Base-by-base conservation (phyloP, 2,113 vertebrate genomes). In the Nannobrachium achirus region DNA sequence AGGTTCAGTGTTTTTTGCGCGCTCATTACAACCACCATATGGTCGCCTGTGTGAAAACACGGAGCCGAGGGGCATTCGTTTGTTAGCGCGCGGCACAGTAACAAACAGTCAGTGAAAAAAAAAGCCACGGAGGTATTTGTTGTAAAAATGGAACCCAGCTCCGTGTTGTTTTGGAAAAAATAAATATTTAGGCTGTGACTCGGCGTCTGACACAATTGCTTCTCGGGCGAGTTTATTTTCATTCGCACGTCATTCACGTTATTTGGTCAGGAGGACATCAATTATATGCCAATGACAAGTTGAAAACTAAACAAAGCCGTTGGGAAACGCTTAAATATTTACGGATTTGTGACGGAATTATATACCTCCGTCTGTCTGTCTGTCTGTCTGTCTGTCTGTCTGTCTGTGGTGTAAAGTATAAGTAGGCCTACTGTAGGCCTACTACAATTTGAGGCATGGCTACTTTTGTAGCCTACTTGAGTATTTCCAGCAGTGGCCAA, bases 11-110 rank as follows among this genome's bases (percentile, higher is more conserved):
- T 78, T 67, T 78, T 67, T 66, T 73, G 79, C 70, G 75, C 79
- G 83, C 89, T 89, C 84, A 82, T 92, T 87, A 86, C 80, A 76
- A 79, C 75, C 75, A 72, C 80, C 89, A 89, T 82, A 80, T 89
- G 88, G 79, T 70, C 69, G 79, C 83, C 80, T 55, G 75, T 55
- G 75, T 61, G 85, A 82, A 71, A 74, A 62, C 73, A 75, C 63
- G 61, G 39, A 75, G 58, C 63, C 56, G 48, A 40, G 51, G 63
- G 73, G 74, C 73, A 61, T 74, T 80, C 56, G 19, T 58, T 69
- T 33, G 25, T 69, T 73, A 73, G 50, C 65, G 58, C 56, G 62
- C 75, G 52, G 63, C 79, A 8, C 56, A 53, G 62, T 53, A 49
- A 75, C 63, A 59, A 68, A 44, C 25, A 59, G 67, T 79, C 60